Evolutionary conservation across 2,888 invertebrate genomes (phyloP).

Genomic region (Zaprionus obscuricornis): DNA sequence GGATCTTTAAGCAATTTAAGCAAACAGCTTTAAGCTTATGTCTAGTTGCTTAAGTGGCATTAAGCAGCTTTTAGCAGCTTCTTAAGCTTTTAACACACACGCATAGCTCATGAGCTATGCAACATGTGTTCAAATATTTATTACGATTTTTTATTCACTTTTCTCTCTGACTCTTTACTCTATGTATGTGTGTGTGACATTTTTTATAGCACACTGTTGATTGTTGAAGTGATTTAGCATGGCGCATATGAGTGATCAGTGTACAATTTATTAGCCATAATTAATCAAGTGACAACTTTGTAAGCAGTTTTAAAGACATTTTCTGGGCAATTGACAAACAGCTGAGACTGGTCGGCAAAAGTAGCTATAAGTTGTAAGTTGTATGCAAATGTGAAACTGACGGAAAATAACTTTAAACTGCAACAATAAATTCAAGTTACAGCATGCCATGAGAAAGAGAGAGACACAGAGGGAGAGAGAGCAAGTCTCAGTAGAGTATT

Average conservation of each 20-base stretch:
- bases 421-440: conserved; percentile 58
- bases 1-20: neutral
- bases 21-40: neutral
- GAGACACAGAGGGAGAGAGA: too few species aligned
- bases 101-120: too few species aligned
- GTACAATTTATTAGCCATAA: conserved; percentile 33
- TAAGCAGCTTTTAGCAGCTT: neutral
- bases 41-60: too few species aligned
- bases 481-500: conserved; percentile 46
- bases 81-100: neutral
- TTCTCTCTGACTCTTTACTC: conserved; percentile 2
- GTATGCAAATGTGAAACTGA: conserved; percentile 6
- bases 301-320: conserved; percentile 38
- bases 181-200: conserved; percentile 14
- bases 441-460: too few species aligned
- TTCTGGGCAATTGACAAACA: conserved; percentile 55
- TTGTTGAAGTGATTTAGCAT: conserved; percentile 33
- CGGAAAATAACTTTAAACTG: conserved; percentile 59
- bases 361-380: conserved; percentile 9
- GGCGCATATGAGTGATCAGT: conserved; percentile 52
- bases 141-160: conserved; percentile 12
- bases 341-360: conserved; percentile 34
- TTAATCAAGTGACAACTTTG: conserved; percentile 54
- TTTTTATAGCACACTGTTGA: conserved; percentile 23
- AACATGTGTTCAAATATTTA: conserved; percentile 17